Evolutionary conservation across 2,797 vertebrate genomes (phyloP).

Genomic region (Neosilurus mollespiculum): DNA sequence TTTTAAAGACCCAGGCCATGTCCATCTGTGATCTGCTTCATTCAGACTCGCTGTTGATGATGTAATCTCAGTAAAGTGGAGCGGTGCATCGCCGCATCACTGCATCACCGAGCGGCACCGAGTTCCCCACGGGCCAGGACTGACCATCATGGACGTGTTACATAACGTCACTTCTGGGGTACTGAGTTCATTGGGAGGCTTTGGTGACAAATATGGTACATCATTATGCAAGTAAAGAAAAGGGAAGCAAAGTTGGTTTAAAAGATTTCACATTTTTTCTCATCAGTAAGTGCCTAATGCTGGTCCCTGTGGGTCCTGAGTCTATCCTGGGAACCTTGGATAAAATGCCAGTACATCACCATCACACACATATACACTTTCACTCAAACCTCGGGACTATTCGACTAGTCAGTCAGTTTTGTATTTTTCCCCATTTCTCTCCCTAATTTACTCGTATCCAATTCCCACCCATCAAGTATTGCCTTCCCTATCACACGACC

Average conservation of each 20-base stretch:
- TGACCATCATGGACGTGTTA: slow-evolving; percentile 12
- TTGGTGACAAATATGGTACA: background rate
- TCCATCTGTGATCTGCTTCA: slow-evolving; percentile 41
- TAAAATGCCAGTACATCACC: background rate
- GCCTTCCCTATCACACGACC: too few relatives aligned
- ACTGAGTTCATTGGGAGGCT: background rate
- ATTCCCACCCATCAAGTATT: too few relatives aligned
- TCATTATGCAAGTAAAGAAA: background rate
- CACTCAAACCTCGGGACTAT: background rate
- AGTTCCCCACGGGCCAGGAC: slow-evolving; percentile 34
- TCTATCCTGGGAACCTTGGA: background rate
- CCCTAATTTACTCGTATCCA: too few relatives aligned
- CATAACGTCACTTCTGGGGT: background rate
- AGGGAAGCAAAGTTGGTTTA: background rate
- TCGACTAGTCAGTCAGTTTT: background rate
- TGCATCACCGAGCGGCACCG: slow-evolving; percentile 5
- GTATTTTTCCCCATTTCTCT: too few relatives aligned
- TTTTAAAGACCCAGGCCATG: slow-evolving; percentile 23
- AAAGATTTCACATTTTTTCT: too few relatives aligned
- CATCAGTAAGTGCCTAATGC: background rate
- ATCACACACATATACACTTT: background rate
- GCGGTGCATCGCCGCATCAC: background rate
- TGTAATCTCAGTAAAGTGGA: slow-evolving; percentile 38
- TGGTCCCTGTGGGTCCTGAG: background rate
- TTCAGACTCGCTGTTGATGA: slow-evolving; percentile 24